Conservation (phyloP, 37 sponge, comb jelly and placozoan species). For the Halichondria panicea region DNA sequence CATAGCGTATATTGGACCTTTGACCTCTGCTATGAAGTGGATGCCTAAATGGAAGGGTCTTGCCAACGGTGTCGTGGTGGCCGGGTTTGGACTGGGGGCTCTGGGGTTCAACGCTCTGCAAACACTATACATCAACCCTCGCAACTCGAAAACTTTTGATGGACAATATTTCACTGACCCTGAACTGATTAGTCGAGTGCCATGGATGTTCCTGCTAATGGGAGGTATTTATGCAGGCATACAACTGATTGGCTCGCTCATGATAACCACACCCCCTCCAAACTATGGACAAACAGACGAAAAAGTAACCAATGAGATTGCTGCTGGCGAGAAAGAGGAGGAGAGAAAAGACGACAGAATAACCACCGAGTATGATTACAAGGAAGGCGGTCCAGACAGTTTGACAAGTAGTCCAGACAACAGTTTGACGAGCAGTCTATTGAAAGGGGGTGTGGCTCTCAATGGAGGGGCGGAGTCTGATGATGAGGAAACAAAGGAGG, state of each 20-base stretch:
- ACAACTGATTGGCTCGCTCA: slow-evolving; percentile 68
- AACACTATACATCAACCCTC: slow-evolving; percentile 78
- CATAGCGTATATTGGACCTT: slow-evolving; percentile 74
- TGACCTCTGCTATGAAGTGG: slow-evolving; percentile 84
- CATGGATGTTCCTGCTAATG: slow-evolving; percentile 70
- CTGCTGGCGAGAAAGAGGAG: not conserved
- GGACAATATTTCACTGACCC: slow-evolving; percentile 46
- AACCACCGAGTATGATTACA: not conserved
- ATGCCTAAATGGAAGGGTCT: slow-evolving; percentile 82
- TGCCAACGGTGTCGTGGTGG: slow-evolving; percentile 81
- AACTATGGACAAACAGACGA: not conserved
- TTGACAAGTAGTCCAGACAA: not conserved
- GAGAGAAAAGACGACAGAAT: not conserved
- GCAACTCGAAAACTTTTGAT: slow-evolving; percentile 18
- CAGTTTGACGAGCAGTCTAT: too few relatives aligned
- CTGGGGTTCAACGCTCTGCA: slow-evolving; percentile 69
- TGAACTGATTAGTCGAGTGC: slow-evolving; percentile 66
- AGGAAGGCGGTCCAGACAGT: not conserved
- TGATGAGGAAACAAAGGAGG: not conserved
- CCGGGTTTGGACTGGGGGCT: slow-evolving; percentile 91
- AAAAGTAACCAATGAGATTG: not conserved
- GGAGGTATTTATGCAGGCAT: slow-evolving; percentile 64
- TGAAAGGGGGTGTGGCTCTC: too few relatives aligned
- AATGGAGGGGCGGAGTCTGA: too few relatives aligned
- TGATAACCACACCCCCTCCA: slow-evolving; percentile 65